Evolutionary conservation across 2,113 vertebrate genomes (phyloP), one percentile per base, ranked within the genome.

Genomic region (Fulica atra): DNA sequence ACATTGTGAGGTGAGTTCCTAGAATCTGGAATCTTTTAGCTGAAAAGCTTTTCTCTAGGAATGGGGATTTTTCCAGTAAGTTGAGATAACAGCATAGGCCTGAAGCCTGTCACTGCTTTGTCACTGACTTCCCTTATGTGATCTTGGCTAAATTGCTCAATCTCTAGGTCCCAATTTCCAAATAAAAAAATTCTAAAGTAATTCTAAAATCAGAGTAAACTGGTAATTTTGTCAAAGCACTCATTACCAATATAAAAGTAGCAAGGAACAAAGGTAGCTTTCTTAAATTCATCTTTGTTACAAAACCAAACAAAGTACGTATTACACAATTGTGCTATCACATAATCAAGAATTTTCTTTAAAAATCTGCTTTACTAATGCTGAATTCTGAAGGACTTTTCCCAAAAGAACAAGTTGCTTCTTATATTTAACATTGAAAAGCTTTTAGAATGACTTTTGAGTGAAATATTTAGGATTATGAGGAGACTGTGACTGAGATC

Each of bases 401-500:
- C 78, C 26, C 51, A 40, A 53, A 92, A 89, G 44, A 92, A 68
- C 25, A 72, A 91, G 18, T 29, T 60, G 53, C 25, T 88, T 13
- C 63, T 88, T 89, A 80, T 29, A 66, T 51, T 87, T 90, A 80
- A 74, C 36, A 89, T 1, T 2, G 16, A 88, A 82, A 91, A 87
- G 79, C 71, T 95, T 84, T 91, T 16, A 89, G 36, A 87, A 81
- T 72, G 12, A 57, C 50, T 70, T 86, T 50, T 93, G 70, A 89
- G 46, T 88, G 63, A 93, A 94, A 87, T 89, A 94, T 79, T 88
- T 82, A 91, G 89, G 74, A 91, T 95, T 84, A 86, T 9, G 42
- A 93, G 77, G 53, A 81, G 65, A 77, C 59, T 57, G 83, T 40
- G 77, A 66, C 59, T 8, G 51, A 73, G 40, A 84, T 79, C 44